Evolutionary conservation across 2,113 vertebrate genomes (phyloP).

Genomic region (Macquaria australasica): DNA sequence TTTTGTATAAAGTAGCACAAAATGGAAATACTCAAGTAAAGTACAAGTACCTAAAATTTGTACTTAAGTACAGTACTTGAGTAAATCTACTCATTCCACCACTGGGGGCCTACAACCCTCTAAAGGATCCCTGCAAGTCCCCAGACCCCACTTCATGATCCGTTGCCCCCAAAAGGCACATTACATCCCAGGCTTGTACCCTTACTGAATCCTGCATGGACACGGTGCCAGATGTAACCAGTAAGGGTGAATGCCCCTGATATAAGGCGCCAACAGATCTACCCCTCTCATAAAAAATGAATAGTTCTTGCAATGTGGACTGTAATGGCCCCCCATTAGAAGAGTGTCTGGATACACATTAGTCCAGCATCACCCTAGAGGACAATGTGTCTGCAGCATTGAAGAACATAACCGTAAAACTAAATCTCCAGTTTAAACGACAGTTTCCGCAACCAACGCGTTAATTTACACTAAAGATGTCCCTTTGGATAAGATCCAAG

Average conservation of each 20-base stretch:
- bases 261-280: constrained; percentile 59
- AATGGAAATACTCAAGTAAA: not conserved
- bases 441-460: constrained; percentile 37
- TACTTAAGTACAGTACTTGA: not conserved
- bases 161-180: constrained; percentile 18
- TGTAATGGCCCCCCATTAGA: constrained; percentile 76
- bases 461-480: constrained; percentile 71
- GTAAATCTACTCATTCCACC: not conserved
- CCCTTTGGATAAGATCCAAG: constrained; percentile 56
- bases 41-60: not conserved
- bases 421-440: constrained; percentile 61
- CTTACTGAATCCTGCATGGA: constrained; percentile 20
- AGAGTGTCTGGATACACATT: constrained; percentile 68
- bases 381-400: constrained; percentile 60
- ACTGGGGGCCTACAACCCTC: not conserved
- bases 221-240: constrained; percentile 44
- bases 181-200: too few species aligned
- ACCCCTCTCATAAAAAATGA: constrained; percentile 77
- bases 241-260: constrained; percentile 44
- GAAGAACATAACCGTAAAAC: constrained; percentile 69
- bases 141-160: constrained; percentile 26
- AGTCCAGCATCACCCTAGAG: constrained; percentile 63
- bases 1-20: not conserved
- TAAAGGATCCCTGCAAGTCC: constrained; percentile 7
- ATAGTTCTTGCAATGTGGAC: constrained; percentile 62